Evolutionary conservation across 2,888 invertebrate genomes (phyloP), one percentile per base, ranked within the genome.

Genomic region (Ornithoptera priamus): DNA sequence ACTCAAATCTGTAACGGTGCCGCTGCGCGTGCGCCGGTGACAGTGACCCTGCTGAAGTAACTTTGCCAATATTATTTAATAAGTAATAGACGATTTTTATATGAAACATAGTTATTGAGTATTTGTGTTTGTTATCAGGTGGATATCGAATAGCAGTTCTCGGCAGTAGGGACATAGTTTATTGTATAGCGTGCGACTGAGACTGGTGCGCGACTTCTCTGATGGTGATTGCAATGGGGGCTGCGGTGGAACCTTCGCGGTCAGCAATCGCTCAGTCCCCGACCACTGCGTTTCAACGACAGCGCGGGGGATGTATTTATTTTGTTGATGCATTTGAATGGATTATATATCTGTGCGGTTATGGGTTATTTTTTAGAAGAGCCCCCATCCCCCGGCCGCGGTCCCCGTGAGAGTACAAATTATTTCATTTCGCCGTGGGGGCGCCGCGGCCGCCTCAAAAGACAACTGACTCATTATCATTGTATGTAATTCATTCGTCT

Each of bases 271-370:
- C 39, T 8, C 39, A 39, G 39, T 39, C 39, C 7, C 7, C 7
- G 8, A 39, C 1, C 39, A 10, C 7, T 39, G 1, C 8, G 39
- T 39, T 39, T 39, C 10, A 39, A 10, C 17, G 18, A 18, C 18
- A 50, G 50, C 12, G 6, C 7, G 39, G 39, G 17, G 17, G 6
- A 53, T 53, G n/a, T 53, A 87, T 86, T 88, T 87, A 89, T 92
- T 89, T 89, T 90, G 89, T 92, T 92, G 88, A 91, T 91, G 86
- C 88, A 91, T 88, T 89, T 88, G 88, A 88, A 89, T 90, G 87
- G 89, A 89, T 89, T 89, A 90, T 89, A 87, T 87, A 30, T 83
- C 84, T 66, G 83, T 84, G 86, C 85, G 81, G 85, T 83, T 87
- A 86, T 88, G 80, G 80, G 82, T 88, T 86, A 81, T 75, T 78